Evolutionary conservation across 2,113 vertebrate species (phyloP).

Genomic region (Nannospalax galili): DNA sequence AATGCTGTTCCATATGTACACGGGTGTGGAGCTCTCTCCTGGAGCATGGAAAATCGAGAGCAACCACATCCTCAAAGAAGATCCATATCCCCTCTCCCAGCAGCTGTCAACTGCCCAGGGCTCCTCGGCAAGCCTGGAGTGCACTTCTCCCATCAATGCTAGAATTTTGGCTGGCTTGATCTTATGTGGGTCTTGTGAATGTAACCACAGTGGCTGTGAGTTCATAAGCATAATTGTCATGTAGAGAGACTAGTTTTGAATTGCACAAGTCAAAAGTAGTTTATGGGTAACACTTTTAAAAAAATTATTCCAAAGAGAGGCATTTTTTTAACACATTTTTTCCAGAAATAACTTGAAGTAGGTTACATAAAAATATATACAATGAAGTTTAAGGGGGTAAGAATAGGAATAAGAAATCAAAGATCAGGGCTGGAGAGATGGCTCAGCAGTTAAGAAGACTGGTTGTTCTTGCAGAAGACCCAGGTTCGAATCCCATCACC

Average conservation of each 20-base stretch:
- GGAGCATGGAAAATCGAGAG: background rate
- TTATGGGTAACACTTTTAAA: background rate
- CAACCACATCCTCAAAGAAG: background rate
- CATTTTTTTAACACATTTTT: too few species aligned
- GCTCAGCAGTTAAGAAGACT: too few species aligned
- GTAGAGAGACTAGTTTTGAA: background rate
- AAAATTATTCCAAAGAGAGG: too few species aligned
- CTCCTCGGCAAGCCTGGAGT: background rate
- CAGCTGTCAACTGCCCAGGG: background rate
- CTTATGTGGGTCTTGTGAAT: background rate
- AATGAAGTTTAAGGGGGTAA: too few species aligned
- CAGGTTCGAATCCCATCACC: too few species aligned
- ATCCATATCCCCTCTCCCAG: background rate
- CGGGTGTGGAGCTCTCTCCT: background rate
- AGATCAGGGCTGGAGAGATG: too few species aligned
- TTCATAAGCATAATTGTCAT: background rate
- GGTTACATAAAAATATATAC: too few species aligned
- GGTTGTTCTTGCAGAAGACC: too few species aligned
- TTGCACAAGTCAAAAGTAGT: background rate
- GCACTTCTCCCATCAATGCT: background rate
- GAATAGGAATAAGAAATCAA: too few species aligned
- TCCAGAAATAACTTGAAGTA: too few species aligned
- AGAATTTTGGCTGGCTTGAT: background rate
- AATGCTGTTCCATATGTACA: background rate
- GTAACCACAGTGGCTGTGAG: background rate